Base-by-base conservation (phyloP, 1,140 invertebrate species). In the Ridgeia piscesae region DNA sequence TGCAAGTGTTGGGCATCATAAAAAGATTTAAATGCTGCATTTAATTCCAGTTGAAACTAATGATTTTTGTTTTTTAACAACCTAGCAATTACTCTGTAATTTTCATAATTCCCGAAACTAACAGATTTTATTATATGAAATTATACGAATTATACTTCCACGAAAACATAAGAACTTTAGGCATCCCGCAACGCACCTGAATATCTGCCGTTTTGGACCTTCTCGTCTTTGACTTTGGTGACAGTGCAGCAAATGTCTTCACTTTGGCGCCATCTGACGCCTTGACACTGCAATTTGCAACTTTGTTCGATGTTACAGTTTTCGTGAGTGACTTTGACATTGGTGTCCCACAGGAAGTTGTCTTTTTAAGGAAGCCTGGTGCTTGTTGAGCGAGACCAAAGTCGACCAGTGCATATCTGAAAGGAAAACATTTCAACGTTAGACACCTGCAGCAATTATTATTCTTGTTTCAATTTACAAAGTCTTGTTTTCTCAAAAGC, bases 361-460 rank as follows among this genome's bases (percentile, higher is more conserved):
- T 34, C 89, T n/a, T 8, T 90, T 90, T 42, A 31, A 17, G 34
- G n/a, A 33, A 33, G 89, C 14, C 92, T 94, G 50, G 91, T 77
- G 58, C 92, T 89, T 92, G 96, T 90, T 93, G 33, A 31, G 98
- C 98, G 50, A 99, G 96, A 6, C 98, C 98, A 97, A 99, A 99
- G 96, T 99, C 98, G 34, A 99, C 98, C 89, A 99, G 95, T 89
- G 96, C 95, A 96, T 96, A 98, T 91, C 96, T 96, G 92, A 89
- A 94, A 94, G 93, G 27, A 91, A 77, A 93, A 88, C 21, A 92
- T 31, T 91, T 35, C 42, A 91, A 21, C 58, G 27, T 77, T 31
- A 77, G 58, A 77, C 17, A 77, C 27, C 11, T 14, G 27, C 58
- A 77, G 27, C 4, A 77, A 42, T 42, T 4, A 42, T 11, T 4